Base-by-base conservation (phyloP, 2,797 vertebrate species). In the Cheirogaleus major region DNA sequence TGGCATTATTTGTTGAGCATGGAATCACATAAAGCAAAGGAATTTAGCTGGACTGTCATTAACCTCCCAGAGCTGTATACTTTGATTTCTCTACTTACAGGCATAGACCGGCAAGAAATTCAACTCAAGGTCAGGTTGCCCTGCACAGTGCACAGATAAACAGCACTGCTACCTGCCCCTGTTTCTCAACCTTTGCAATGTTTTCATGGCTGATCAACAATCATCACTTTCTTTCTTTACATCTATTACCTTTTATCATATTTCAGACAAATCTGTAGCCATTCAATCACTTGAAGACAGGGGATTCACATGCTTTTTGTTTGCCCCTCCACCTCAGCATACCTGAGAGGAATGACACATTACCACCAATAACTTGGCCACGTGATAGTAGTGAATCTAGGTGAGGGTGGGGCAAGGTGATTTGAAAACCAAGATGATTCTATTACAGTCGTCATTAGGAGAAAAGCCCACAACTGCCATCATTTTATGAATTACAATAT, bases 361-460 rank as follows among this genome's bases (percentile, higher is more conserved):
- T 82, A 13, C 18, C 48, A 83, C 57, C 41, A 92, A 79, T 52
- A 84, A 73, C 2, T 55, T 73, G 35, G 22, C 69, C 82, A 80
- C 93, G 50, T 59, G 25, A 82, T 7, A 59, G 45, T 43, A 76
- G 9, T 59, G n/a, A 94, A 84, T 76, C 7, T 38, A 73, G 93
- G 30, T 59, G 30, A 9, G 25, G 10, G 18, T 87, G 11, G 7
- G 23, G 22, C 1, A 1, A 20, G 4, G 7, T 83, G n/a, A 80
- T 73, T 87, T 12, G 45, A 93, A 95, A 72, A 25, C 30, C 73
- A 86, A 83, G 63, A 43, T 89, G 76, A 81, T 83, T 89, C 25
- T 18, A 50, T 52, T 43, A 94, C 5, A 17, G 7, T 18, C 9
- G 3, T 75, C 30, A 1, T 86, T 78, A 84, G 61, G 50, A 92